Percentiles rank a stretch among this genome's conserved stretches.
These are phyloP conservation scores for Phylloscopus collybita DNA, from an alignment of 2,797 vertebrate genomes.

Conservation along the genomic window DNA sequence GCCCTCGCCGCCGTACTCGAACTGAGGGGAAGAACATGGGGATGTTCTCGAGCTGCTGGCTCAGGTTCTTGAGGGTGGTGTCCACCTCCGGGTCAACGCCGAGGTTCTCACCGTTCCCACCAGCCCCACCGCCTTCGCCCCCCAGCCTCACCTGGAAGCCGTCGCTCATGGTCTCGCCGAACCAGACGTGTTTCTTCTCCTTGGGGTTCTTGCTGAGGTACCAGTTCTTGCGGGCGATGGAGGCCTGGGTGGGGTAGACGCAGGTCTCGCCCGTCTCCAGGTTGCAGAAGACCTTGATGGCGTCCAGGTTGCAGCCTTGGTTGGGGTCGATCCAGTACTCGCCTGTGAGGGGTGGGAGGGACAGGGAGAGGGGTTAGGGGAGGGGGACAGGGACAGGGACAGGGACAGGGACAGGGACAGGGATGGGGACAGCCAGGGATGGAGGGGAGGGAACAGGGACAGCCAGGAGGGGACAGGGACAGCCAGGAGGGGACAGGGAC, in stretches of 20 bases:
- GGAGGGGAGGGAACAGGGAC: too few species aligned
- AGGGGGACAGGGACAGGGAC: too few species aligned
- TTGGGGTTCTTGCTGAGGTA: constrained; percentile 91
- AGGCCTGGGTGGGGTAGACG: constrained; percentile 82
- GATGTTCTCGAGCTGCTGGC: constrained; percentile 95
- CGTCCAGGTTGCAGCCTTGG: constrained; percentile 94
- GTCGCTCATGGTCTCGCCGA: constrained; percentile 92
- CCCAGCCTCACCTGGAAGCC: constrained; percentile 86
- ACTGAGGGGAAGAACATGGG: constrained; percentile 69
- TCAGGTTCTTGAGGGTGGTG: constrained; percentile 96
- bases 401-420: too few species aligned
- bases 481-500: too few species aligned
- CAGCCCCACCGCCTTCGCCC: too few species aligned
- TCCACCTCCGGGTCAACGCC: constrained; percentile 91
- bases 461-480: too few species aligned
- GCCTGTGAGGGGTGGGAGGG: constrained; percentile 59
- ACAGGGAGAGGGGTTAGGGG: not conserved
- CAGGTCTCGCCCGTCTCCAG: constrained; percentile 96
- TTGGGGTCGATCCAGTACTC: constrained; percentile 98
- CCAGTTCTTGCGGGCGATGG: constrained; percentile 92
- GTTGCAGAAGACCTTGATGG: constrained; percentile 97
- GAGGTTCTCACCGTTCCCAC: too few species aligned
- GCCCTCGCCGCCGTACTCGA: constrained; percentile 90
- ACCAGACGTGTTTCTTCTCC: constrained; percentile 97
- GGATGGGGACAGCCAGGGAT: too few species aligned